A percentile compares a stretch with the other conserved stretches of the same genome.
phyloP scores from a whole-genome alignment of 2,797 vertebrate species.

The Sebastes itinus region DNA sequence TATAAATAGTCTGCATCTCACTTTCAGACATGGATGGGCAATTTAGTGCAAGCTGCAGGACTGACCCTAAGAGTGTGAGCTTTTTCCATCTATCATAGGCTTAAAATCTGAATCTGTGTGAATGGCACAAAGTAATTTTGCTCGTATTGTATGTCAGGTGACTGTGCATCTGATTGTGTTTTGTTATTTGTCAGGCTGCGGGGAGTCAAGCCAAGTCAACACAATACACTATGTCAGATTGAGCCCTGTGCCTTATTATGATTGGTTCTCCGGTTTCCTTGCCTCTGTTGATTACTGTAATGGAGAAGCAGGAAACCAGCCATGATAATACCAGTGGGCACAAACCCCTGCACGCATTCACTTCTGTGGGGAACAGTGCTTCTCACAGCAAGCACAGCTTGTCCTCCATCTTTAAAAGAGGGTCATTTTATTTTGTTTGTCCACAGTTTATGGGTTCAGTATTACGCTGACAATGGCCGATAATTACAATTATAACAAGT shows the following conservation, averaged over 20 bases:
- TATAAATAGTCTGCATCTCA: conserved; percentile 73
- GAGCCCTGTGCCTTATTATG: conserved; percentile 18
- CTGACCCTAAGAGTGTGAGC: conserved; percentile 7
- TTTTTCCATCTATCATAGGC: conserved; percentile 7
- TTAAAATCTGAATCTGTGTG: conserved; percentile 42
- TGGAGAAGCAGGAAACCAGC: conserved; percentile 14
- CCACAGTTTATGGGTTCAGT: conserved; percentile 8
- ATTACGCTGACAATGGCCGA: background rate
- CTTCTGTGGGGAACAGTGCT: background rate
- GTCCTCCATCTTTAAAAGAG: conserved; percentile 4
- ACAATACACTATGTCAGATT: conserved; percentile 40
- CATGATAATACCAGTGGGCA: background rate
- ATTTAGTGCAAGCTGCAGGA: conserved; percentile 55
- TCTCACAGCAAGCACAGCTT: background rate
- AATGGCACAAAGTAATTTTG: conserved; percentile 42
- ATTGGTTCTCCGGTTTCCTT: conserved; percentile 24
- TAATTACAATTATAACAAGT: conserved; percentile 16
- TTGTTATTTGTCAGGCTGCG: conserved; percentile 34
- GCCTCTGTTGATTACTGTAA: conserved; percentile 18
- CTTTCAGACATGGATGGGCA: conserved; percentile 60
- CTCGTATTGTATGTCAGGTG: conserved; percentile 18
- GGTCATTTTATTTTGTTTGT: conserved; percentile 9
- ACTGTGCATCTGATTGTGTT: conserved; percentile 17
- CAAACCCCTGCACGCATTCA: background rate
- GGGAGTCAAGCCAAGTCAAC: conserved; percentile 39